phyloP scores from a whole-genome alignment of 2,113 vertebrate species.

The Lamprotornis superbus region DNA sequence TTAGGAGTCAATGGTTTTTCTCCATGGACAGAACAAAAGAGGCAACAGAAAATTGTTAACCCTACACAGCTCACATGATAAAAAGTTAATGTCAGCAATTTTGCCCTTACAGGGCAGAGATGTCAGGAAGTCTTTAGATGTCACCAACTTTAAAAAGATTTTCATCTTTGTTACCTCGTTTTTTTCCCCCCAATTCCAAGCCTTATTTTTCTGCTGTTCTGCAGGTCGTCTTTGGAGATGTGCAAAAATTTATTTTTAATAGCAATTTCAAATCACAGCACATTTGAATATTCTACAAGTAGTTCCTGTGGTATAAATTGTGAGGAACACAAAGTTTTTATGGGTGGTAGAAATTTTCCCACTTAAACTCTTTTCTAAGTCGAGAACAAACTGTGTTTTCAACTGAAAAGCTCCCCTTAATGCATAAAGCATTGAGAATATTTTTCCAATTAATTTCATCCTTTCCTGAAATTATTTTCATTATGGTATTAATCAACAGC shows the following conservation, averaged over 20 bases:
- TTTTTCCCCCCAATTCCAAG: fast-evolving
- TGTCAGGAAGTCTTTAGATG: background rate
- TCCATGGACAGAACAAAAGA: background rate
- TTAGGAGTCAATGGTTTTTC: background rate
- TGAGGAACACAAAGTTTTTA: background rate
- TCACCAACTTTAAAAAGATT: background rate
- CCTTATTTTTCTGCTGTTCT: background rate
- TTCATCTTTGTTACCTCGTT: background rate
- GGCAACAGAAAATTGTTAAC: background rate
- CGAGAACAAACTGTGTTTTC: background rate
- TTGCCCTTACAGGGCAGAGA: background rate
- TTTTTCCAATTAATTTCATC: background rate
- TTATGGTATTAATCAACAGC: background rate
- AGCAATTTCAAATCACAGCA: background rate
- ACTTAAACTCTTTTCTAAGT: background rate
- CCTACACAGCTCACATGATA: background rate
- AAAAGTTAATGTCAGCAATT: background rate
- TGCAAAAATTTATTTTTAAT: background rate
- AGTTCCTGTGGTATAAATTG: background rate
- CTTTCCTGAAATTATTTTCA: background rate
- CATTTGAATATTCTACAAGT: background rate
- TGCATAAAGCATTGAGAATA: background rate
- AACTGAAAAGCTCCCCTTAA: background rate
- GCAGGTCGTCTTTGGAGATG: background rate
- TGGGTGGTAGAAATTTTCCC: background rate